Base-by-base conservation (phyloP, 1,140 invertebrate species). In the Manduca sexta region DNA sequence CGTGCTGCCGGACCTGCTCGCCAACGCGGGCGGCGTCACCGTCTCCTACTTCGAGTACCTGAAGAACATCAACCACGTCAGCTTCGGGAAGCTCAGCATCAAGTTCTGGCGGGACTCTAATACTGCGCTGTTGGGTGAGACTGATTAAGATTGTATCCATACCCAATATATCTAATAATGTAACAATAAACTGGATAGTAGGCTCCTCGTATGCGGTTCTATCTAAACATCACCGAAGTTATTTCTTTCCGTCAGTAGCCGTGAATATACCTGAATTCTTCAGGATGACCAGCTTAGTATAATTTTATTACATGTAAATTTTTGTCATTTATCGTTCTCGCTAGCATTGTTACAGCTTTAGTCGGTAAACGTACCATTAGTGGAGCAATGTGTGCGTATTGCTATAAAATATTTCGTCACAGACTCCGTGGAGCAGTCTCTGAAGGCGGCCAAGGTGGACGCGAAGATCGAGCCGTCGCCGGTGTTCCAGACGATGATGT, bases 11-110 rank as follows among this genome's bases (percentile, higher is more conserved):
- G 95, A 97, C 86, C 88, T 96, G 68, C 90, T 90, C 72, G 89
- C 94, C 43, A 97, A 96, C 80, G 93, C 93, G 48, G 95, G 95
- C 60, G 94, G 95, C 79, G 95, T 96, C 13, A 95, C 95, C 0
- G 95, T 96, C 1, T 96, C 95, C 5, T 98, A 95, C 79, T 96
- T 97, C 78, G 96, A 97, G 72, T 97, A 93, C 91, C 83, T 97
- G 29, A 97, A 97, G 83, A 97, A 97, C 74, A 84, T 97, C 6
- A 97, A 80, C 58, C 76, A 80, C 47, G 76, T 80, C 14, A 94
- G 93, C 52, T 97, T 93, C 77, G 96, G 95, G 2, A 90, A 95
- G 59, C 87, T 97, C 31, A 93, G 93, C 13, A 96, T 96, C 76
- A 95, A 95, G 74, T 94, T 95, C 78, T 93, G 94, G 79, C 84